Evolutionary conservation across 2,113 vertebrate species (phyloP).

Genomic region (Pachypanchax playfairii): DNA sequence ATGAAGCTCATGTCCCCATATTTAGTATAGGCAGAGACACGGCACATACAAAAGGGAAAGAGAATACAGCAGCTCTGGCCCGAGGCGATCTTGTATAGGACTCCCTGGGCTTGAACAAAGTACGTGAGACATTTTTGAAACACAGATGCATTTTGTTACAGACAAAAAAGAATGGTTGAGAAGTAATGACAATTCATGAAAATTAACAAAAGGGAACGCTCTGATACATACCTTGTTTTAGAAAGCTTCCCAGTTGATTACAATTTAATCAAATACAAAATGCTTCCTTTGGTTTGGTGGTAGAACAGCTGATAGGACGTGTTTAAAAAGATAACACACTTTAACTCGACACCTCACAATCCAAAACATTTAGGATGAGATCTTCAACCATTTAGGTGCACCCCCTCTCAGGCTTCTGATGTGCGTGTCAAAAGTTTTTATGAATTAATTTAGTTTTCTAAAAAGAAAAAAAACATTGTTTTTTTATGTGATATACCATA

Average conservation of each 20-base stretch:
- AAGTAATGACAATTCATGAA: constrained; percentile 80
- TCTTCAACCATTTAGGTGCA: constrained; percentile 80
- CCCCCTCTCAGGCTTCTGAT: constrained; percentile 77
- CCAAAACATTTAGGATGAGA: constrained; percentile 80
- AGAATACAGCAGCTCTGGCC: constrained; percentile 78
- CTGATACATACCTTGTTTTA: constrained; percentile 70
- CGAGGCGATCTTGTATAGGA: constrained; percentile 71
- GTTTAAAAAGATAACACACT: constrained; percentile 88
- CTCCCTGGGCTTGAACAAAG: constrained; percentile 78
- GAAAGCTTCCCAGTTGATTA: constrained; percentile 73
- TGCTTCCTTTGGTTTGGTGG: constrained; percentile 78
- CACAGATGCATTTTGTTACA: constrained; percentile 85
- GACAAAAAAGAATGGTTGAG: constrained; percentile 74
- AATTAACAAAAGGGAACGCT: constrained; percentile 82
- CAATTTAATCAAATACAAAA: constrained; percentile 79
- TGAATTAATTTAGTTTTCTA: constrained; percentile 62
- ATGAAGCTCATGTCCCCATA: constrained; percentile 70
- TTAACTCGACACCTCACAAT: constrained; percentile 88
- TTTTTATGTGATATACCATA: constrained; percentile 83
- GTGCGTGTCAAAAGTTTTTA: constrained; percentile 59
- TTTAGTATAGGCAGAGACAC: constrained; percentile 69
- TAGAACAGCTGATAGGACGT: constrained; percentile 84
- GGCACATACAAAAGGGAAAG: constrained; percentile 62
- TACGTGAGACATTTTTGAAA: constrained; percentile 79
- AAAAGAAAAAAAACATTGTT: constrained; percentile 71